phyloP scores from a whole-genome alignment of 2,888 invertebrate genomes.

The Ectemnius cavifrons region DNA sequence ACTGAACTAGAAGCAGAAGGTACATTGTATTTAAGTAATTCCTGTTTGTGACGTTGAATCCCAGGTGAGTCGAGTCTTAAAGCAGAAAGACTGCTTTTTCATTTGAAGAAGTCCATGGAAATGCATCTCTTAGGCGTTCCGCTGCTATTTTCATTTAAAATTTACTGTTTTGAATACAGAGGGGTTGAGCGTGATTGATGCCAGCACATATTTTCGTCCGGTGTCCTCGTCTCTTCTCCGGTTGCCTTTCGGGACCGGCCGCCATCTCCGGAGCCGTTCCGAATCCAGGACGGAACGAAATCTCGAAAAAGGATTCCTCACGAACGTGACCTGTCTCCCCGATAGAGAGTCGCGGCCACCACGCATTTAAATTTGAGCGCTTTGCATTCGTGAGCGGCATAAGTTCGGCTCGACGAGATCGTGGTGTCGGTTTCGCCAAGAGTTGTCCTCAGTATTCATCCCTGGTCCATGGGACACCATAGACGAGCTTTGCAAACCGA shows the following conservation, averaged over 20 bases:
- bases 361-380: conserved; percentile 60
- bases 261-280: conserved; percentile 42
- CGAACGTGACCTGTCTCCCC: conserved; percentile 58
- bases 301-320: conserved; percentile 46
- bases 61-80: conserved; percentile 13
- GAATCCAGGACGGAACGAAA: conserved; percentile 52
- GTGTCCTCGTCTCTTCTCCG: conserved; percentile 10
- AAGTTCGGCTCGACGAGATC: conserved; percentile 48
- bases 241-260: conserved; percentile 28
- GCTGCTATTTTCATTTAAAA: conserved; percentile 57
- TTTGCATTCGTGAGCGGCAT: conserved; percentile 60
- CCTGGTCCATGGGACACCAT: not conserved
- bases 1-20: too few species aligned
- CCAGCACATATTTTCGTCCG: conserved; percentile 31
- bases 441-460: conserved; percentile 36
- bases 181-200: conserved; percentile 50
- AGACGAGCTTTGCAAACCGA: not conserved
- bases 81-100: conserved; percentile 20
- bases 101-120: conserved; percentile 11
- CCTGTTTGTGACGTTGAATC: too few species aligned
- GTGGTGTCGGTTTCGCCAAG: conserved; percentile 50
- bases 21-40: too few species aligned
- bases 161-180: conserved; percentile 37
- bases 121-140: conserved; percentile 23
- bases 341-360: conserved; percentile 45